These are phyloP conservation scores for Polyommatus icarus DNA, from an alignment of 2,888 invertebrate species.

Conservation along the genomic window DNA sequence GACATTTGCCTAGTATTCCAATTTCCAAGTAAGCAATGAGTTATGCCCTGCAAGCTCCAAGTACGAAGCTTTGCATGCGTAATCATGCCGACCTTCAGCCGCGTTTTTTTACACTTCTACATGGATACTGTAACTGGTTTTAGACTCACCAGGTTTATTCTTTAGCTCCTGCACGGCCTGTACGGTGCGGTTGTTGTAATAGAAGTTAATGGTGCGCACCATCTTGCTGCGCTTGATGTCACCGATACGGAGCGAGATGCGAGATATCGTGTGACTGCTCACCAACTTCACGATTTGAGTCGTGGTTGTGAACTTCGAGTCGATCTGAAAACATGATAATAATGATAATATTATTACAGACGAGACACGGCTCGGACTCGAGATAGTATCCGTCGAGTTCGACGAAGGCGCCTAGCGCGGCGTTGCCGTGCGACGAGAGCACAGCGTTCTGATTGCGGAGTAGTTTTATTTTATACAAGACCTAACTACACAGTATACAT, in stretches of 20 bases:
- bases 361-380: conserved; percentile 98
- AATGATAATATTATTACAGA: conserved; percentile 97
- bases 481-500: too few species aligned
- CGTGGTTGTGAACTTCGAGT: conserved; percentile 98
- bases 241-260: conserved; percentile 94
- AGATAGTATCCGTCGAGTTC: conserved; percentile 97
- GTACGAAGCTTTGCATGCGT: too few species aligned
- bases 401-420: conserved; percentile 94
- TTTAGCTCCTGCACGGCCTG: conserved; percentile 98
- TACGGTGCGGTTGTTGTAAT: conserved; percentile 97
- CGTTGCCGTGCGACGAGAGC: conserved; percentile 95
- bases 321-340: conserved; percentile 76
- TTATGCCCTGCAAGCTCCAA: too few species aligned
- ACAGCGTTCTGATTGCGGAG: conserved; percentile 93
- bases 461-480: too few species aligned
- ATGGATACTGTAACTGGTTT: neutral
- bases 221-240: conserved; percentile 98
- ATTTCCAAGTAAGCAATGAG: too few species aligned
- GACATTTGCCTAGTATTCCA: too few species aligned
- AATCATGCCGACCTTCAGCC: too few species aligned
- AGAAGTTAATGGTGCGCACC: conserved; percentile 97
- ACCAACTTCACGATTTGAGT: conserved; percentile 98
- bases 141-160: conserved; percentile 87
- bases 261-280: conserved; percentile 96
- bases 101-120: too few species aligned